Evolutionary conservation across 2,113 vertebrate species (phyloP), one percentile per base, ranked within the genome.

Genomic region (Phalacrocorax brasilianus): DNA sequence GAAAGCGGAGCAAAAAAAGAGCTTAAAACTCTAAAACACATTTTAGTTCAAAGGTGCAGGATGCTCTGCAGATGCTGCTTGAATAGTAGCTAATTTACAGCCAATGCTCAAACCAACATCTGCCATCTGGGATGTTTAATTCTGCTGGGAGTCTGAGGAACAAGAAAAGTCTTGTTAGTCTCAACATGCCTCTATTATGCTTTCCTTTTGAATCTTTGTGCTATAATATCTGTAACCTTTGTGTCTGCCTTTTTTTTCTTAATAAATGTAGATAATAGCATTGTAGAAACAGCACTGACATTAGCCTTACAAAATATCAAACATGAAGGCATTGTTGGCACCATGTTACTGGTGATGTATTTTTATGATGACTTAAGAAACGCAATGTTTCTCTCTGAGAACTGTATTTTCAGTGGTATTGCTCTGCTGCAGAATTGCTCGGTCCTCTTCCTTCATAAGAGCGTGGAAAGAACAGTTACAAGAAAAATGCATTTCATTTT

Each of bases 401-500:
- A 65, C 30, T 14, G 56, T 63, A 59, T 66, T 79, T 83, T 83
- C 67, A 52, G 55, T 61, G 18, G 11, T 74, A 30, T 38, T 77
- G 24, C 32, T 90, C n/a, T 27, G 24, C 32, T 0, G 2, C 30
- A 75, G 53, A 65, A 45, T 40, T 70, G 8, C 0, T 3, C 26
- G 5, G 52, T 71, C 35, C 8, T 72, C 35, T 63, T 80, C 27
- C 13, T 79, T 68, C 5, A 0, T 49, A 75, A 52, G 4, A 67
- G n/a, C 22, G 11, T 33, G 33, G 44, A 74, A 81, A 80, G 67
- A 83, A 38, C 26, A 85, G 35, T 22, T 27, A 74, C 55, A 90
- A 94, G 93, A 96, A 94, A 92, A 96, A 95, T 85, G 30, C 24
- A 65, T 82, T 95, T 91, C n/a, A 94, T 95, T 93, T 95, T 81